Conservation (phyloP, 1,140 invertebrate species). For the Papilio machaon region DNA sequence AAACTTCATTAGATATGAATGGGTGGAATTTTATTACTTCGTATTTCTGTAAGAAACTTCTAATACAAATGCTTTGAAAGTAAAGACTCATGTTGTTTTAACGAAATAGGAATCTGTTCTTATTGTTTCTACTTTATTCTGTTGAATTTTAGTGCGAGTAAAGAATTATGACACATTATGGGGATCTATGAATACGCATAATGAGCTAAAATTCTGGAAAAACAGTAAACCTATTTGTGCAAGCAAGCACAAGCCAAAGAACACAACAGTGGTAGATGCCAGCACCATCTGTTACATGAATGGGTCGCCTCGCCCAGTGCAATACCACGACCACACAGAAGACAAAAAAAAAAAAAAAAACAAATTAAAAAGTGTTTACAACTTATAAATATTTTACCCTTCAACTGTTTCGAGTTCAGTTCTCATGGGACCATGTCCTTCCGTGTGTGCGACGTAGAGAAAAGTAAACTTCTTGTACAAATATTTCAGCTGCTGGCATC, state of each 20-base stretch:
- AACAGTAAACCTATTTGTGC: no score
- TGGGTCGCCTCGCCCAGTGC: no score
- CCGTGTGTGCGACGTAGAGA: neutral
- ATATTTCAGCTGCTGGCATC: slow-evolving; percentile 86
- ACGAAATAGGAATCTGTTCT: neutral
- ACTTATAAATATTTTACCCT: neutral
- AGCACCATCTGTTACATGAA: no score
- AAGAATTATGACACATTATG: neutral
- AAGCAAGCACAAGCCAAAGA: no score
- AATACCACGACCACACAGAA: no score
- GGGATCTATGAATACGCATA: no score
- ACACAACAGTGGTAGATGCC: no score
- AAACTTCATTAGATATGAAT: slow-evolving; percentile 26
- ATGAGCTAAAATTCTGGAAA: no score
- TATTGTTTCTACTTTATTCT: neutral
- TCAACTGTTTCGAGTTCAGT: neutral
- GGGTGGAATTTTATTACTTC: slow-evolving; percentile 11
- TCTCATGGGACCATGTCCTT: neutral
- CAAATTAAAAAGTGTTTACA: neutral
- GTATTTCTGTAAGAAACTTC: neutral
- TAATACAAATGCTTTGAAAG: neutral
- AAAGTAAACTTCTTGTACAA: neutral
- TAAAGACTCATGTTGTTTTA: neutral
- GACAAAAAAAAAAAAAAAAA: neutral
- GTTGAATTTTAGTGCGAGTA: neutral